Evolutionary conservation across 2,113 vertebrate species (phyloP), one percentile per base, ranked within the genome.

Genomic region (Nyctereutes procyonoides): DNA sequence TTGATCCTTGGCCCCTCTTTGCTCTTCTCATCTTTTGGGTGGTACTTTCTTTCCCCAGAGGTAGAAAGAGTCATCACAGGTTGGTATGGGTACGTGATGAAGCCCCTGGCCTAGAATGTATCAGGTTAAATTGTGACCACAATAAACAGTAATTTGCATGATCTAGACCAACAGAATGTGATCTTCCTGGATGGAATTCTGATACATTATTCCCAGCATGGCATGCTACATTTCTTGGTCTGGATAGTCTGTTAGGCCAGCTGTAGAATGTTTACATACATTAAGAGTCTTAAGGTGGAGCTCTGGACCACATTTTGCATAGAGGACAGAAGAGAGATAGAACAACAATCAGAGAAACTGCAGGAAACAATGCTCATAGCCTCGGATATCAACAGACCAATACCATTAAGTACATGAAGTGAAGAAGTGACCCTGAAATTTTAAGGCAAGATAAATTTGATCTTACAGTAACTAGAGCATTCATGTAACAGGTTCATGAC

Each of bases 371-470:
- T 53, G 53, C 26, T 67, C 51, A 82, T 2, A 24, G 80, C 74
- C 43, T 69, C 24, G 56, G n/a, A 69, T 69, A 55, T 8, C 69
- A 95, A 93, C 8, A 92, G n/a, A 35, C 7, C 48, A 60, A 43
- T 30, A 22, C 43, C 22, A 32, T 26, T 16, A 79, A 51, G 38
- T 55, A 56, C 32, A 35, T 11, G 17, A 94, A 83, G 58, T 43
- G 15, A 90, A 83, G 13, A 56, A 48, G 19, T 60, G 24, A 81
- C 26, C 24, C n/a, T 79, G 62, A 87, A 62, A 67, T 85, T 60
- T 89, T 79, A 96, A 77, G 32, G 22, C 65, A 96, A 88, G 79
- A 79, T 38, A 51, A 74, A 35, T 62, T 60, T 58, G 48, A 77
- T 80, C n/a, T 90, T 38, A 56, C 0, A 38, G 17, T 35, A 90